Evolutionary conservation across 1,140 invertebrate species (phyloP), one percentile per base, ranked within the genome.

Genomic region (Dolichoris vasculosae): DNA sequence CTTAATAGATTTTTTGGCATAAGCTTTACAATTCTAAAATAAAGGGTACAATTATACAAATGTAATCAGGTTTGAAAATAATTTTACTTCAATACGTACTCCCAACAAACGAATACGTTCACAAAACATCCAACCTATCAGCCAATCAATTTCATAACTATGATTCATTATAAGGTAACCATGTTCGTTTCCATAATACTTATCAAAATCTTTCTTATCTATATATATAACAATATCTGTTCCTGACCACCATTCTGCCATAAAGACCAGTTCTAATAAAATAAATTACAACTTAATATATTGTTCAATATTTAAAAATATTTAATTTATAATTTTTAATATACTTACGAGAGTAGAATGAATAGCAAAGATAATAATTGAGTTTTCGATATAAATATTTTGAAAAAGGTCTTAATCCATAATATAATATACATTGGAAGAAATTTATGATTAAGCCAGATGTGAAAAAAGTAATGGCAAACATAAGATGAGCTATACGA

Each of bases 111-210:
- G 90, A 88, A 96, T 93, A 88, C 96, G 95, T 87, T 98, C 97
- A 90, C 96, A 96, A 86, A 97, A 95, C 88, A 98, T 95, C 97
- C 97, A 98, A 64, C 97, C 97, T 89, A 97, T 95, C 0, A 99
- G 92, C 97, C 98, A 99, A 92, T 99, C 98, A 82, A 98, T 96
- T 94, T 99, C 98, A 93, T 98, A 99, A 79, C 95, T 96, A 91
- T 99, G 98, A 93, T 99, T 99, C 97, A 99, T 98, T 46, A 99
- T 94, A 48, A 98, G 95, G 89, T 98, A 95, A 26, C 95, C 96
- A 94, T 99, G 97, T 90, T 99, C 98, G 87, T 97, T 96, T 20
- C 97, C 97, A 92, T 96, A 96, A 92, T 95, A 96, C 91, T 96
- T 96, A 7, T 96, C 94, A 90, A 96, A 96, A 87, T 98, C 96